A percentile compares a stretch with the other conserved stretches of the same genome.
phyloP scores from a whole-genome alignment of 2,797 vertebrate genomes.

The Myioborus melanocephalus region DNA sequence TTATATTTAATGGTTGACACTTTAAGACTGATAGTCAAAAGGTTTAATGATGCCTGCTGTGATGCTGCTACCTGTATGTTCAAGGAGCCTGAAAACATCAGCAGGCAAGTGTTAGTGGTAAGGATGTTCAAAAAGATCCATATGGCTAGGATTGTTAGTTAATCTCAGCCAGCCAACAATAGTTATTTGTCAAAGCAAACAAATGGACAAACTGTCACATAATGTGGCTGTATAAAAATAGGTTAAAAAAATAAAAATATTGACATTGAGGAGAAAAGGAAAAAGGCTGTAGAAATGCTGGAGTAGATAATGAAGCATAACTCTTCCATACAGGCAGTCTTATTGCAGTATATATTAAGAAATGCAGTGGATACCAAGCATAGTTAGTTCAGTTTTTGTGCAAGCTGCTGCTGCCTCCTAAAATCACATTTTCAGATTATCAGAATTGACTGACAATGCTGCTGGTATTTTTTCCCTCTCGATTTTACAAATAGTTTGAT shows the following conservation, averaged over 20 bases:
- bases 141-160: not conserved
- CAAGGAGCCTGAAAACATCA: not conserved
- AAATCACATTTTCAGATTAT: not conserved
- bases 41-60: not conserved
- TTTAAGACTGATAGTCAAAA: not conserved
- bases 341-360: not conserved
- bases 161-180: not conserved
- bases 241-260: not conserved
- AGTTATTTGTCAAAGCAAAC: not conserved
- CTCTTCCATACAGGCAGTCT: not conserved
- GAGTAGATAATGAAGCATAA: not conserved
- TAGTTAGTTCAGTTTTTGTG: not conserved
- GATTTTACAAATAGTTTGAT: not conserved
- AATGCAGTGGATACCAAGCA: not conserved
- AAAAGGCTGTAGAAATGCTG: not conserved
- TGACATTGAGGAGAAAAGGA: not conserved
- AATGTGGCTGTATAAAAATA: not conserved
- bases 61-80: not conserved
- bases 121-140: not conserved
- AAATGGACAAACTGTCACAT: not conserved
- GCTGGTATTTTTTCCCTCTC: not conserved
- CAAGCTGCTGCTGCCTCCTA: not conserved
- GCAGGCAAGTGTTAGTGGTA: not conserved
- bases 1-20: not conserved
- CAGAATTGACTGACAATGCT: not conserved